Evolutionary conservation across 2,888 invertebrate species (phyloP), one percentile per base, ranked within the genome.

Genomic region (Byasa hedistus): DNA sequence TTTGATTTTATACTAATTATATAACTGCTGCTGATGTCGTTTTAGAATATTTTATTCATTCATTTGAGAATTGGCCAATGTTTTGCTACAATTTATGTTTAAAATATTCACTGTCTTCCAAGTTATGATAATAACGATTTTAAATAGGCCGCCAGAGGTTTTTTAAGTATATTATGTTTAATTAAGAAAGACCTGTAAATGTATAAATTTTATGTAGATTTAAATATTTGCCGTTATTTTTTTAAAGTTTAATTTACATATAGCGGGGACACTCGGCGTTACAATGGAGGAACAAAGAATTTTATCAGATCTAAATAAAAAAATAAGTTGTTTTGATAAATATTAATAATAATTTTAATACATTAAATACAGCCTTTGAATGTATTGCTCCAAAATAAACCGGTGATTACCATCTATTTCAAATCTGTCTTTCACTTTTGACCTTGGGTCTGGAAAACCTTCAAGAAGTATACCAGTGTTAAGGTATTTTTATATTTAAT

Each of bases 331-430:
- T 48, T 48, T 48, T 48, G n/a, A 48, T 48, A 5, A n/a, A 48
- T 7, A 36, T 7, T 10, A 19, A n/a, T 48, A 48, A n/a, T n/a
- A 2, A 48, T 48, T 4, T 19, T n/a, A 48, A 15, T 39, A 15
- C 2, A 66, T 62, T 68, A 65, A 63, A 66, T 60, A 61, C 15
- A 68, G 59, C 69, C 68, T 64, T 71, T 69, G 65, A 65, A 57
- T 65, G 52, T 55, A 65, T 68, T 70, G 59, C 57, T 59, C 66
- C 62, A 58, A 68, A 70, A 69, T 69, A 62, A 66, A 57, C 58
- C 52, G 69, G 61, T 61, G 61, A 36, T 58, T 64, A 52, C 62
- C 60, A 56, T 60, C 55, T 39, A 52, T 65, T 64, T 48, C 27
- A 57, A 61, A 52, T 17, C 54, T 8, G 23, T 69, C 69, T 66